Evolutionary conservation across 2,113 vertebrate genomes (phyloP).

Genomic region (Poeciliopsis turrubarensis): DNA sequence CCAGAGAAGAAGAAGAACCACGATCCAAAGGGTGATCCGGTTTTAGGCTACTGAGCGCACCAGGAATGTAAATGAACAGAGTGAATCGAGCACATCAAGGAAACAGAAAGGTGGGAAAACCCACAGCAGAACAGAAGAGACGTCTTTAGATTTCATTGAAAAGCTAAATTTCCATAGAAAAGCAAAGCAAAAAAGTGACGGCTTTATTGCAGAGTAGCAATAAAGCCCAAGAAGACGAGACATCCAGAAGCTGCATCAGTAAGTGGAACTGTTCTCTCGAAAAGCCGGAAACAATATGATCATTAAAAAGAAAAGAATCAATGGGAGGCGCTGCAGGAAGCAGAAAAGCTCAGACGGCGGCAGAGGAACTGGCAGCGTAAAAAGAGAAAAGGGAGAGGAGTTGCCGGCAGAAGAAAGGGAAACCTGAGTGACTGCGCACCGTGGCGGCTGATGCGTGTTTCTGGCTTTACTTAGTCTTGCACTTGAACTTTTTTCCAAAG

Average conservation of each 20-base stretch:
- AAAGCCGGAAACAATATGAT: constrained; percentile 4
- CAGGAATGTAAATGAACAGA: background rate
- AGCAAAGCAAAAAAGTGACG: background rate
- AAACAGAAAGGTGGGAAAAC: background rate
- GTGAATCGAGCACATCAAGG: background rate
- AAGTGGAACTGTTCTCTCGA: background rate
- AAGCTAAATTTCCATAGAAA: background rate
- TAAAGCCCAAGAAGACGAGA: background rate
- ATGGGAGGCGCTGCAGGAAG: constrained; percentile 15
- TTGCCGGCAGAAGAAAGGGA: constrained; percentile 45
- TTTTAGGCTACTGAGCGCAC: constrained; percentile 4
- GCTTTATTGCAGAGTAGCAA: constrained; percentile 4
- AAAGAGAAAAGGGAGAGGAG: constrained; percentile 18
- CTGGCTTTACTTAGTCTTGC: constrained; percentile 82
- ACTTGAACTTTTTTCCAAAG: constrained; percentile 83
- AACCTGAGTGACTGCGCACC: constrained; percentile 16
- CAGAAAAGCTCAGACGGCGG: constrained; percentile 34
- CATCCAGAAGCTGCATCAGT: background rate
- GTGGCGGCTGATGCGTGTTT: constrained; percentile 11
- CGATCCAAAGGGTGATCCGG: constrained; percentile 6
- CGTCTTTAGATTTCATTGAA: background rate
- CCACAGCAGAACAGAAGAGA: background rate
- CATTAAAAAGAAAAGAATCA: constrained; percentile 7
- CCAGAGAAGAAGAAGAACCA: background rate
- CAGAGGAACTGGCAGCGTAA: constrained; percentile 17